These are phyloP conservation scores for Tenrec ecaudatus DNA, from an alignment of 2,113 vertebrate species.

Conservation along the genomic window DNA sequence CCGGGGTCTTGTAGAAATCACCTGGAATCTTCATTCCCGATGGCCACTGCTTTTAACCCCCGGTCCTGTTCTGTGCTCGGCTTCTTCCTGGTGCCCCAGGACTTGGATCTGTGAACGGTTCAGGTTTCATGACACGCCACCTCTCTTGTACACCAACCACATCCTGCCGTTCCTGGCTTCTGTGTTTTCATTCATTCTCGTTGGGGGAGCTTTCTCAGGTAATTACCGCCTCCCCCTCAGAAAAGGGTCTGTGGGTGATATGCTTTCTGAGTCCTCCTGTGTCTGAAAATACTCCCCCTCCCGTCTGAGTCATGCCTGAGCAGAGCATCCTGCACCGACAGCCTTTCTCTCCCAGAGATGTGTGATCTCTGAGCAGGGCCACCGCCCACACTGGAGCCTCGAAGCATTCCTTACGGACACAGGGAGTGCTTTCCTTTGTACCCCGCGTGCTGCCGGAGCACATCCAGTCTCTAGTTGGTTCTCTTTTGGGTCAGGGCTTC, in stretches of 20 bases:
- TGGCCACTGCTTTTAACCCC: conserved; percentile 7
- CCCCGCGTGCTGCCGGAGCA: background rate
- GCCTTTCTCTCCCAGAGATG: background rate
- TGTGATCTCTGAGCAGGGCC: background rate
- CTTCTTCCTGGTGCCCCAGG: background rate
- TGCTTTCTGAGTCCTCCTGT: background rate
- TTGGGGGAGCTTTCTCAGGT: conserved; percentile 35
- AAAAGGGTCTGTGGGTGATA: conserved; percentile 7
- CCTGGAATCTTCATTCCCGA: background rate
- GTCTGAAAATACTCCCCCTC: conserved; percentile 30
- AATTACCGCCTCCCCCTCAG: background rate
- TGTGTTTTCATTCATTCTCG: conserved; percentile 25
- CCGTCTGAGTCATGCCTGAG: background rate
- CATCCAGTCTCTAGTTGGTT: background rate
- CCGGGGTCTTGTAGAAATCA: background rate
- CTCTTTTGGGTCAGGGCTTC: background rate
- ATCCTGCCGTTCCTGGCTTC: background rate
- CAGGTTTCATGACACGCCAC: background rate
- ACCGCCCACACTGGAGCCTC: background rate
- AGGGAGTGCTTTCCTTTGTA: conserved; percentile 15
- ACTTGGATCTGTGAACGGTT: background rate
- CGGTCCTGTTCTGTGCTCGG: background rate
- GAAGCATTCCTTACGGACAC: background rate
- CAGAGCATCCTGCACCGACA: background rate
- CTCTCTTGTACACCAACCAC: background rate